Evolutionary conservation across 2,113 vertebrate genomes (phyloP).

Genomic region (Zosterops lateralis): DNA sequence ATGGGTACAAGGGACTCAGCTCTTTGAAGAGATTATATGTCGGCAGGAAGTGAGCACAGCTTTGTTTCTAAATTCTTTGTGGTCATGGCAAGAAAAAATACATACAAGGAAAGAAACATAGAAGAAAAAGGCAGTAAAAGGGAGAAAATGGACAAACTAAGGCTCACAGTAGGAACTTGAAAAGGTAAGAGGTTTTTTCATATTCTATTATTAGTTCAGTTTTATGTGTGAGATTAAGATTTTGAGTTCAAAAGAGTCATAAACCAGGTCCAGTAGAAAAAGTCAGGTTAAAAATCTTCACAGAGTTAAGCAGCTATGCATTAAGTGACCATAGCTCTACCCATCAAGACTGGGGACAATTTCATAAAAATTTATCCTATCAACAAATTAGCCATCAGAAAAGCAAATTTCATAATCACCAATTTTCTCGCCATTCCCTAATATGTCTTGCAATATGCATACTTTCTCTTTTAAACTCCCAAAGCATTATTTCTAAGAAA

Average conservation of each 20-base stretch:
- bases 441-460: neutral
- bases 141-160: neutral
- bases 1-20: neutral
- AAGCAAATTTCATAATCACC: neutral
- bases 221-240: neutral
- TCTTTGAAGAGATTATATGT: neutral
- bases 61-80: neutral
- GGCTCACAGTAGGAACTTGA: neutral
- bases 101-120: neutral
- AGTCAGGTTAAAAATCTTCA: neutral
- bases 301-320: neutral
- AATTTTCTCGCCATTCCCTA: neutral
- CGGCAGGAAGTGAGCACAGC: neutral
- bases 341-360: neutral
- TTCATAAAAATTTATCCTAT: neutral
- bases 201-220: neutral
- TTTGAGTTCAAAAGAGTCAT: neutral
- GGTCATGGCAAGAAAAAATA: neutral
- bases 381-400: neutral
- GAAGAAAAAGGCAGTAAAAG: neutral
- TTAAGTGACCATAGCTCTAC: neutral
- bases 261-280: neutral
- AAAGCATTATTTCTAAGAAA: neutral
- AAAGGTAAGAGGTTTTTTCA: neutral
- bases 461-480: conserved; percentile 3